phyloP scores from a whole-genome alignment of 2,113 vertebrate genomes.

The Phoxinus phoxinus region DNA sequence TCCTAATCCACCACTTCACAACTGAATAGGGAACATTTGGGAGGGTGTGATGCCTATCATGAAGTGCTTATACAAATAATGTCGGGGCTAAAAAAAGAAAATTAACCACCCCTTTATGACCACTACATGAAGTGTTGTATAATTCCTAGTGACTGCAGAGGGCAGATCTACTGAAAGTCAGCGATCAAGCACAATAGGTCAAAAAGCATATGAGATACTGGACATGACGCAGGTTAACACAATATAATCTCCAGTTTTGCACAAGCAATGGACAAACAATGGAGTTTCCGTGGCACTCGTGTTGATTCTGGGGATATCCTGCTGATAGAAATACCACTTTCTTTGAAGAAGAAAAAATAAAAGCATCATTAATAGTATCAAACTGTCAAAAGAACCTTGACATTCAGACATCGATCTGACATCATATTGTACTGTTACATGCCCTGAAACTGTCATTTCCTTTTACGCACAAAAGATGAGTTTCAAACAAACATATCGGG shows the following conservation, averaged over 20 bases:
- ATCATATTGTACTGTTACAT: slow-evolving; percentile 7
- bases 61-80: slow-evolving; percentile 55
- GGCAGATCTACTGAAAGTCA: slow-evolving; percentile 20
- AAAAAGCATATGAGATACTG: slow-evolving; percentile 56
- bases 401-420: slow-evolving; percentile 8
- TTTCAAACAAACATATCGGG: background rate
- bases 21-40: slow-evolving; percentile 5
- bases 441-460: background rate
- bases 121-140: slow-evolving; percentile 21
- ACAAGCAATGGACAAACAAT: slow-evolving; percentile 65
- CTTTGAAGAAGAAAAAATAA: slow-evolving; percentile 38
- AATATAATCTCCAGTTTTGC: slow-evolving; percentile 63
- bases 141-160: slow-evolving; percentile 36
- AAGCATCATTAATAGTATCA: slow-evolving; percentile 11
- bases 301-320: slow-evolving; percentile 76
- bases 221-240: slow-evolving; percentile 70
- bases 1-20: background rate
- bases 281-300: slow-evolving; percentile 66
- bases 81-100: slow-evolving; percentile 60
- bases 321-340: slow-evolving; percentile 59
- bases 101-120: slow-evolving; percentile 40
- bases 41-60: slow-evolving; percentile 51
- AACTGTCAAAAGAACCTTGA: slow-evolving; percentile 36
- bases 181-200: slow-evolving; percentile 54
- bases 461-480: background rate